Percentiles rank a stretch among this genome's conserved stretches.
phyloP scores from a whole-genome alignment of 2,797 vertebrate species.

The Eulemur albifrons region DNA sequence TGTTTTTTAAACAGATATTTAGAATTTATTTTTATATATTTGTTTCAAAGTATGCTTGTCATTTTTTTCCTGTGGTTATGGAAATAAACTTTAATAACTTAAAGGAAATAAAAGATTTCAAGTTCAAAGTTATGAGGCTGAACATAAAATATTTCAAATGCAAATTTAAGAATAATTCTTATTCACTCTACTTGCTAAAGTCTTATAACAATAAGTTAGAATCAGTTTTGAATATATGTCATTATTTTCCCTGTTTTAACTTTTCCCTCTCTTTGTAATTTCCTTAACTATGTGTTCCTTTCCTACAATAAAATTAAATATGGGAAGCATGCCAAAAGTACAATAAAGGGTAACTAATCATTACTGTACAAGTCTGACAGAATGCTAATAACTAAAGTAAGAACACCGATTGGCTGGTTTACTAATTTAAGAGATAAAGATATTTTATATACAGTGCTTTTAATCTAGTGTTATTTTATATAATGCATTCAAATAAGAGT shows the following conservation, averaged over 20 bases:
- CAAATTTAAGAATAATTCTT: constrained; percentile 41
- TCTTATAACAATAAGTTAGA: constrained; percentile 55
- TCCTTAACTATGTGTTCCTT: constrained; percentile 79
- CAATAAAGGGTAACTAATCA: constrained; percentile 81
- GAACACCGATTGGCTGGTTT: constrained; percentile 60
- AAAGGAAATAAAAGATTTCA: constrained; percentile 29
- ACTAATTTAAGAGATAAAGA: constrained; percentile 19
- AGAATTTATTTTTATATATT: constrained; percentile 35
- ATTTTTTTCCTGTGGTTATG: neutral
- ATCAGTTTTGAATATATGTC: constrained; percentile 63
- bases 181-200: constrained; percentile 33
- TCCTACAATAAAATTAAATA: constrained; percentile 77
- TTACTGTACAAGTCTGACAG: constrained; percentile 77
- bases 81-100: constrained; percentile 55
- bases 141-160: constrained; percentile 49
- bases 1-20: neutral
- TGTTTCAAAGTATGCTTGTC: constrained; percentile 4
- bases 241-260: constrained; percentile 75
- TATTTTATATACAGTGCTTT: constrained; percentile 26
- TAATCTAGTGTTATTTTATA: constrained; percentile 10
- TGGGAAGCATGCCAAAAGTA: constrained; percentile 79
- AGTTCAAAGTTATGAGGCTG: constrained; percentile 23
- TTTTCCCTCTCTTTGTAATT: constrained; percentile 71
- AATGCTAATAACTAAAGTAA: constrained; percentile 77
- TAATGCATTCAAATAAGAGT: constrained; percentile 3